A percentile compares a stretch with the other conserved stretches of the same genome.
Conservation (phyloP, 2,113 vertebrate species). For the Alces alces region DNA sequence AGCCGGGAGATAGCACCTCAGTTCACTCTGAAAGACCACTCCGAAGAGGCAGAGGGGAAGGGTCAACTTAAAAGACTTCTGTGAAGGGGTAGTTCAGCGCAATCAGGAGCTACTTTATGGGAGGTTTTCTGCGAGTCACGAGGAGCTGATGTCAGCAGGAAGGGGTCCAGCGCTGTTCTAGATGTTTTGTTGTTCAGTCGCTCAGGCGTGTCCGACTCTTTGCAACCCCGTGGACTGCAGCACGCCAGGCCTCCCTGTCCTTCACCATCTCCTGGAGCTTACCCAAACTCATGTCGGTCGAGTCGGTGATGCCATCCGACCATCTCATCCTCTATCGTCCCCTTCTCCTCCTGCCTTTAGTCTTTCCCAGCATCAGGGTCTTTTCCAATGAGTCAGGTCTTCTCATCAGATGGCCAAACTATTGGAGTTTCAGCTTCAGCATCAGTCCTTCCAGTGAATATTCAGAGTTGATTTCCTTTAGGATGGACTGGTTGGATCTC, state of each 20-base stretch:
- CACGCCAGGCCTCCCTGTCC: not conserved
- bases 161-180: not conserved
- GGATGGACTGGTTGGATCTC: not conserved
- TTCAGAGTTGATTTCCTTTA: not conserved
- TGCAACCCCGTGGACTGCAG: fast-evolving
- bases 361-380: not conserved
- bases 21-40: not conserved
- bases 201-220: not conserved
- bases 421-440: not conserved
- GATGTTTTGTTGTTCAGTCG: fast-evolving
- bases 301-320: not conserved
- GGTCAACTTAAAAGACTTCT: not conserved
- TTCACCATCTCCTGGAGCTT: fast-evolving
- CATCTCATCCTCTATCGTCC: not conserved
- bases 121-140: fast-evolving
- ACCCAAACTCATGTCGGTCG: not conserved
- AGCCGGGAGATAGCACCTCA: fast-evolving
- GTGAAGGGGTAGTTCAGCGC: not conserved
- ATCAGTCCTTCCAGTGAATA: not conserved
- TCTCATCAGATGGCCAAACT: fast-evolving
- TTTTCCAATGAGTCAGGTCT: not conserved
- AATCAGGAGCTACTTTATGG: fast-evolving
- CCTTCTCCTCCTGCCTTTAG: not conserved
- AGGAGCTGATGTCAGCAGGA: fast-evolving
- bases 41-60: not conserved